A percentile compares a stretch with the other conserved stretches of the same genome.
Evolutionary conservation across 2,888 invertebrate species (phyloP).

Genomic region (Fragum fragum): DNA sequence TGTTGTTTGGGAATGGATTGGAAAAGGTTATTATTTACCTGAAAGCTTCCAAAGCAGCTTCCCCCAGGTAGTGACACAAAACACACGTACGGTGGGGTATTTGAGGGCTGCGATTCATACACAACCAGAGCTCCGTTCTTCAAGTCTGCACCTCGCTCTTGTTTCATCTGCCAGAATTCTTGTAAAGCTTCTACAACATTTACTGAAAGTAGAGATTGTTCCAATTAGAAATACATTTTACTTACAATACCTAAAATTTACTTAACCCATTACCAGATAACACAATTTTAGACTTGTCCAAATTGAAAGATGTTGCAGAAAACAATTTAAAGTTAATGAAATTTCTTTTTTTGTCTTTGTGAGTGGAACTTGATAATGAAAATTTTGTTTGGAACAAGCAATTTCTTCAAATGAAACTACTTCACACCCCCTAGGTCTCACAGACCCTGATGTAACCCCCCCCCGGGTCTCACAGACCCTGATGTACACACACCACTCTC

Average conservation of each 20-base stretch:
- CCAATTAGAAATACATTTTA: not conserved
- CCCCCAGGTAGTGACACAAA: slow-evolving; percentile 97
- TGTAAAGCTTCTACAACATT: slow-evolving; percentile 98
- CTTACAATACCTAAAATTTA: too few relatives aligned
- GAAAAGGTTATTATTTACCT: slow-evolving; percentile 88
- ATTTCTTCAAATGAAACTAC: too few relatives aligned
- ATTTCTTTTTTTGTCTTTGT: too few relatives aligned
- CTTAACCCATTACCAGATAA: too few relatives aligned
- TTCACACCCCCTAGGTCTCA: too few relatives aligned
- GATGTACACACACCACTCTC: too few relatives aligned
- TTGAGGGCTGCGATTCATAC: slow-evolving; percentile 97
- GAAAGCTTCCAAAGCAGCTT: slow-evolving; percentile 98
- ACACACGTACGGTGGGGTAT: slow-evolving; percentile 96
- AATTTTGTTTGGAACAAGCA: not conserved
- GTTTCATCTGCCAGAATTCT: slow-evolving; percentile 99
- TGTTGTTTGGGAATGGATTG: too few relatives aligned
- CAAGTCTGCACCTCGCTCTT: slow-evolving; percentile 94
- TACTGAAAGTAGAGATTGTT: slow-evolving; percentile 88
- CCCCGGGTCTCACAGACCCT: too few relatives aligned
- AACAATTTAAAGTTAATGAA: too few relatives aligned
- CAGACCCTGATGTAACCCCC: too few relatives aligned
- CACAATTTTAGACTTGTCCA: too few relatives aligned
- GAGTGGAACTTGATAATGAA: not conserved
- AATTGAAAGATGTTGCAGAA: too few relatives aligned
- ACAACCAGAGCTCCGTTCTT: slow-evolving; percentile 96